phyloP scores from a whole-genome alignment of 2,797 vertebrate species.

The Siniperca obscura region DNA sequence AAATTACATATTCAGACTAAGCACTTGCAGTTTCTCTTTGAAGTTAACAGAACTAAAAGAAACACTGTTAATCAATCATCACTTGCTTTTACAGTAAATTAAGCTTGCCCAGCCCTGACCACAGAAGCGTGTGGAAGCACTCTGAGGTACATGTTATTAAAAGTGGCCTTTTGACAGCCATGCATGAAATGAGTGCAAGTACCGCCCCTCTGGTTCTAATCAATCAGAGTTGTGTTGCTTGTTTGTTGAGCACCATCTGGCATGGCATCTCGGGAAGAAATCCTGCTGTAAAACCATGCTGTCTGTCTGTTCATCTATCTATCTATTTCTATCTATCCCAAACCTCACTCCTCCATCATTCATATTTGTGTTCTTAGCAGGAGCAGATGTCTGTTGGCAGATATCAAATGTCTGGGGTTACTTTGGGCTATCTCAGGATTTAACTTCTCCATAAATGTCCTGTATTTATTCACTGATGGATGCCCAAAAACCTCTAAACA shows the following conservation, averaged over 20 bases:
- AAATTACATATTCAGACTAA: conserved; percentile 36
- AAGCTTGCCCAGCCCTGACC: conserved; percentile 45
- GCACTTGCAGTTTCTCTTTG: background rate
- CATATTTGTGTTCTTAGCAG: conserved; percentile 3
- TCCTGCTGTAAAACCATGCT: conserved; percentile 34
- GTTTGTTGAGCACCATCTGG: conserved; percentile 77
- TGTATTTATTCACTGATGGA: background rate
- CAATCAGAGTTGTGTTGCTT: conserved; percentile 79
- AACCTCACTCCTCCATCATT: conserved; percentile 21
- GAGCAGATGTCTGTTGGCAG: conserved; percentile 16
- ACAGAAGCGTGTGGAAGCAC: conserved; percentile 32
- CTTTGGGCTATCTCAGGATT: background rate
- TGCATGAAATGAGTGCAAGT: conserved; percentile 65
- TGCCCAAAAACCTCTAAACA: background rate
- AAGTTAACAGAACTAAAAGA: conserved; percentile 32
- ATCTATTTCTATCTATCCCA: background rate
- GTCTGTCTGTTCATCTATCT: conserved; percentile 8
- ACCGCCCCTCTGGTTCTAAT: conserved; percentile 81
- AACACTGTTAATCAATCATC: conserved; percentile 39
- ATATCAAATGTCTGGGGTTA: conserved; percentile 18
- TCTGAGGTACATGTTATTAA: conserved; percentile 65
- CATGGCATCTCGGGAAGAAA: conserved; percentile 37
- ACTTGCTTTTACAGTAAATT: conserved; percentile 41
- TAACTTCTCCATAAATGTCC: background rate
- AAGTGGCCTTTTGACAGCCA: conserved; percentile 73